phyloP scores from a whole-genome alignment of 2,888 invertebrate genomes.

The Dioctria linearis region DNA sequence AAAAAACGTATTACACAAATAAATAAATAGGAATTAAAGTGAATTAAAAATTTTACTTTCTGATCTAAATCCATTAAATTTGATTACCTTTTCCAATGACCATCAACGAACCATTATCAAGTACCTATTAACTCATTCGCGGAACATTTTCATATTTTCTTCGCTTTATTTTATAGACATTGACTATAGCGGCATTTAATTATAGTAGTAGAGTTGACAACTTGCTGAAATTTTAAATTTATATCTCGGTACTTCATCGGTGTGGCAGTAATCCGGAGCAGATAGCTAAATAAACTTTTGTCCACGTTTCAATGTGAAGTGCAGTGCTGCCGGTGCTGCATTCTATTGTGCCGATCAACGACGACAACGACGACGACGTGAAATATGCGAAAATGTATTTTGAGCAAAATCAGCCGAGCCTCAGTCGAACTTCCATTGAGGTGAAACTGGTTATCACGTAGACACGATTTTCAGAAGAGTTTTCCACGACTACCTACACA shows the following conservation, averaged over 20 bases:
- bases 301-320: slow-evolving; percentile 41
- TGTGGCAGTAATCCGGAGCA: slow-evolving; percentile 4
- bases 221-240: slow-evolving; percentile 1
- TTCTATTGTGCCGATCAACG: slow-evolving; percentile 27
- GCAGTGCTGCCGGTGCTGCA: slow-evolving; percentile 18
- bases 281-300: slow-evolving; percentile 5
- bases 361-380: slow-evolving; percentile 20
- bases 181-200: neutral
- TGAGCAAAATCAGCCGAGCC: slow-evolving; percentile 11
- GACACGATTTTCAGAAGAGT: slow-evolving; percentile 18
- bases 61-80: slow-evolving; percentile 11
- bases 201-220: neutral
- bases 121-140: no score
- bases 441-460: slow-evolving; percentile 52
- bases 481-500: slow-evolving; percentile 10
- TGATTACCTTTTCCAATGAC: slow-evolving; percentile 4
- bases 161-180: no score
- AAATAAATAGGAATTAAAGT: slow-evolving; percentile 17
- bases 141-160: no score
- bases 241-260: slow-evolving; percentile 1
- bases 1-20: neutral
- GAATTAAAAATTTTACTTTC: slow-evolving; percentile 28
- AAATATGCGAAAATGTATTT: slow-evolving; percentile 25
- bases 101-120: neutral
- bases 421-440: slow-evolving; percentile 43